phyloP scores from a whole-genome alignment of 2,113 vertebrate genomes.

The Pterocles gutturalis region DNA sequence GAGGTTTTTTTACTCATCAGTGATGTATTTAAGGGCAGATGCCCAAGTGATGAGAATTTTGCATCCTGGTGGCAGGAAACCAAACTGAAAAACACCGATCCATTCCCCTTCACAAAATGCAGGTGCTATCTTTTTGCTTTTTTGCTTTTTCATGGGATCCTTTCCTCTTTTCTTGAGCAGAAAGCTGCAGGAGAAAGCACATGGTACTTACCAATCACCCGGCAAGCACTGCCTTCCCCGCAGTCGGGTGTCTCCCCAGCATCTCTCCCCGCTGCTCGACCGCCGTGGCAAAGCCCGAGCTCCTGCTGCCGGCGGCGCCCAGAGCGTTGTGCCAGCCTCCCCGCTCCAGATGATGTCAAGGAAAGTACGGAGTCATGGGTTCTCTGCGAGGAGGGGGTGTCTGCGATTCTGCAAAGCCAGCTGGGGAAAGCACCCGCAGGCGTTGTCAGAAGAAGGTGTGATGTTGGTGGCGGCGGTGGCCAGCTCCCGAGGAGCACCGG shows the following conservation, averaged over 20 bases:
- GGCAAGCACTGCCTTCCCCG: accelerated
- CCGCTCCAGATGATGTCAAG: not conserved
- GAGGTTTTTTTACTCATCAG: accelerated
- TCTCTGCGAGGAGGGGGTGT: not conserved
- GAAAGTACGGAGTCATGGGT: not conserved
- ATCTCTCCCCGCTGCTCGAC: accelerated
- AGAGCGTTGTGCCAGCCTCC: not conserved
- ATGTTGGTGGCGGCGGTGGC: not conserved
- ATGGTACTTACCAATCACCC: accelerated
- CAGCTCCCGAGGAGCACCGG: not conserved
- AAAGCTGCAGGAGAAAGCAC: too few relatives aligned
- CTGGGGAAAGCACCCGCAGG: not conserved
- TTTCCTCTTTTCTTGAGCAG: accelerated
- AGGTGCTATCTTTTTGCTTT: not conserved
- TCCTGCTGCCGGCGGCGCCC: not conserved
- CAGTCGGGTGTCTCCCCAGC: accelerated
- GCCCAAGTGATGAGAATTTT: accelerated
- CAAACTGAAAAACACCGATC: not conserved
- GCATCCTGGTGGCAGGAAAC: not conserved
- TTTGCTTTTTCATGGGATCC: accelerated
- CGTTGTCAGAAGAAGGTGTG: not conserved
- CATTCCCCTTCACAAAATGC: accelerated
- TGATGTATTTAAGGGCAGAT: accelerated
- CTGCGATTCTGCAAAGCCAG: not conserved
- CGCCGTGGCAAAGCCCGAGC: accelerated